Evolutionary conservation across 2,113 vertebrate species (phyloP), one percentile per base, ranked within the genome.

Genomic region (Perca flavescens): DNA sequence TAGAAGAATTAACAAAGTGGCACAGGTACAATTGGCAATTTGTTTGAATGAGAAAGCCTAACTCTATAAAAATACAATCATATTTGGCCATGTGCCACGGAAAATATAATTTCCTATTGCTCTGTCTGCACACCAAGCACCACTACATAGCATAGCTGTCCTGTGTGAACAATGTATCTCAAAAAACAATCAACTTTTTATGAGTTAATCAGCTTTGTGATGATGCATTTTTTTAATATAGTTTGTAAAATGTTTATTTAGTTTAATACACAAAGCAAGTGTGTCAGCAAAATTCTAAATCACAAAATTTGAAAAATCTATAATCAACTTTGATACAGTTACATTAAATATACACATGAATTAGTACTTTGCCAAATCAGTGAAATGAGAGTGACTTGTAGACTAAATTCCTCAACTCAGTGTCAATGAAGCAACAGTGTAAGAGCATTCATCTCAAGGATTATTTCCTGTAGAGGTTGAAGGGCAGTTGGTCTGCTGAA

Each of bases 381-480:
- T 47, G 6, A 36, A 52, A 36, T 40, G n/a, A 50, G 61, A 54
- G 22, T 0, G 12, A 65, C 15, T 60, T 28, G 21, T 0, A 34
- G 8, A 52, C 31, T 31, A 21, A 46, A 66, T 43, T 58, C 15
- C 15, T 61, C 16, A 11, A 17, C 54, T 56, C 28, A 31, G 21
- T 69, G 31, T 52, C 74, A 4, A 4, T 19, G 46, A 34, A 17
- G 2, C 0, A 25, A 50, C 56, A 36, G 60, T 21, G 17, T n/a
- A 52, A 72, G 64, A 50, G 53, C 16, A 12, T 74, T 67, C 13
- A 49, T 75, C 53, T 77, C n/a, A 1, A 34, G 34, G 43, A 34
- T 28, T 40, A 49, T 54, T 71, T 87, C 40, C 43, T 61, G 19
- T 15, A 3, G 56, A 70, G 73, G 53, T 34, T 60, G 74, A 74